phyloP scores from a whole-genome alignment of 2,113 vertebrate species.

The Eubucco bourcierii region DNA sequence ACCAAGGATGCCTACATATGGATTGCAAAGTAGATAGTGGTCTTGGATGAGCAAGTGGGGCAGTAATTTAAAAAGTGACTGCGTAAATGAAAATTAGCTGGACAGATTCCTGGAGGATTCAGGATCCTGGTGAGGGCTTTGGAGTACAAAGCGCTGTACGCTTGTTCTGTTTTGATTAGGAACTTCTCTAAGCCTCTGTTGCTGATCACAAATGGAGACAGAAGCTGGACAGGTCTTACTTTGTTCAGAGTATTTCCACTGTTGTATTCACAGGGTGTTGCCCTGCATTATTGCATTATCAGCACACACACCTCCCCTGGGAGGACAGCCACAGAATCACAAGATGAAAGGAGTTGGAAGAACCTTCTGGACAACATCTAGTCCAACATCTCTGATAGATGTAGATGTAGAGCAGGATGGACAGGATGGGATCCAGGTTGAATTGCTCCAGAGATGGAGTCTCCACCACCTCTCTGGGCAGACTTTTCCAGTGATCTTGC shows the following conservation, averaged over 20 bases:
- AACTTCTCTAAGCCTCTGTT: not conserved
- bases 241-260: not conserved
- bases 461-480: no score
- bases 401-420: no score
- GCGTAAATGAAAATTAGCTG: not conserved
- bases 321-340: not conserved
- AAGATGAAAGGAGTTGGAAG: no score
- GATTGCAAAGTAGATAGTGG: not conserved
- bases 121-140: not conserved
- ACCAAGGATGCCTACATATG: not conserved
- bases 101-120: not conserved
- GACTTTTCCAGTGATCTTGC: no score
- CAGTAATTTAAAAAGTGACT: not conserved
- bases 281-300: not conserved
- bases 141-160: not conserved
- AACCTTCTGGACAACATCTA: no score
- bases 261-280: not conserved
- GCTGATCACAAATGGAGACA: not conserved
- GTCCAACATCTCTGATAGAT: no score
- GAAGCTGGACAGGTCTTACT: not conserved
- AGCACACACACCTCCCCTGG: not conserved
- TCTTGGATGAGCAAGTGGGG: not conserved
- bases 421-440: no score
- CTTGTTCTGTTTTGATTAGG: not conserved
- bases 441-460: no score